Evolutionary conservation across 2,113 vertebrate genomes (phyloP).

Genomic region (Oophaga pumilio): DNA sequence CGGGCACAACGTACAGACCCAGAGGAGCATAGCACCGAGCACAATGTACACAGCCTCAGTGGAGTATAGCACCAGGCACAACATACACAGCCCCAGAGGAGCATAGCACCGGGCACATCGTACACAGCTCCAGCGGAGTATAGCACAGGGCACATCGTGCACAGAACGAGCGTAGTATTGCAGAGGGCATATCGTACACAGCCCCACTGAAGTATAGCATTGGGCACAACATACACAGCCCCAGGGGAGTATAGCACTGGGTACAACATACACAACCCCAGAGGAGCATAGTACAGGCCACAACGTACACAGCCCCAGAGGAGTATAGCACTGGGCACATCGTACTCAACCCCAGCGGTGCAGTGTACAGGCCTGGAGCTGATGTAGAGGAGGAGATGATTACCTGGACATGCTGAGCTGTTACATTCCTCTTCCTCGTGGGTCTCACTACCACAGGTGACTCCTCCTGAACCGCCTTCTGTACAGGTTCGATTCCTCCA

Average conservation of each 20-base stretch:
- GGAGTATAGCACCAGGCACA: background rate
- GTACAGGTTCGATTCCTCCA: conserved; percentile 72
- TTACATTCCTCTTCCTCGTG: conserved; percentile 50
- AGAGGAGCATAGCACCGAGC: background rate
- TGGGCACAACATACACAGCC: too few relatives aligned
- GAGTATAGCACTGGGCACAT: background rate
- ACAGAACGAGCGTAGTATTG: too few relatives aligned
- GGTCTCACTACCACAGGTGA: conserved; percentile 66
- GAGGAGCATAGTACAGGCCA: background rate
- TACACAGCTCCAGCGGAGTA: background rate
- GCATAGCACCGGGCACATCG: background rate
- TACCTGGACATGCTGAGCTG: conserved; percentile 49
- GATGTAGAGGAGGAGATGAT: background rate
- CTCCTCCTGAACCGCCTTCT: conserved; percentile 57
- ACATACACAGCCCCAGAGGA: too few relatives aligned
- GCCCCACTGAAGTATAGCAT: too few relatives aligned
- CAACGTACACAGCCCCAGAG: too few relatives aligned
- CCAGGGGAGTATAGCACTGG: background rate
- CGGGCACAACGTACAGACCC: too few relatives aligned
- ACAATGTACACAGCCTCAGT: too few relatives aligned
- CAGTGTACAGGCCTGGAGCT: background rate
- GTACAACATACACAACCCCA: too few relatives aligned
- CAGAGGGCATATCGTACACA: too few relatives aligned
- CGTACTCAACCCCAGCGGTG: too few relatives aligned
- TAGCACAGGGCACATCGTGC: background rate